phyloP scores from a whole-genome alignment of 2,797 vertebrate species.

The Acanthurus leucopareius region DNA sequence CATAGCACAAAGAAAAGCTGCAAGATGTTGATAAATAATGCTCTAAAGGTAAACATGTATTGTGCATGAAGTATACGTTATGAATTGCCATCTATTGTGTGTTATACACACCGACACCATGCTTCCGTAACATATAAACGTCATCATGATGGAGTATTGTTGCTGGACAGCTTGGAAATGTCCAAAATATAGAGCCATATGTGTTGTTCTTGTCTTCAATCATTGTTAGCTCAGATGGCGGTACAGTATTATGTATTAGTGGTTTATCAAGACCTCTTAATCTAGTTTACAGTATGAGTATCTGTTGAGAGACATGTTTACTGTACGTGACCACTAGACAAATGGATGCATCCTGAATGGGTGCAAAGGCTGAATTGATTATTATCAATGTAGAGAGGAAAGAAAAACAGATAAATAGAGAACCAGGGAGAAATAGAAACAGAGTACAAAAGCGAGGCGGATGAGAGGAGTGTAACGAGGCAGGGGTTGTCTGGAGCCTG shows the following conservation, averaged over 20 bases:
- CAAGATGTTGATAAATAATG: neutral
- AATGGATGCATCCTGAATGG: conserved; percentile 28
- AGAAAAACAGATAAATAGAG: conserved; percentile 15
- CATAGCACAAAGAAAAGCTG: neutral
- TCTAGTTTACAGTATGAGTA: neutral
- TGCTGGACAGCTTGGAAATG: neutral
- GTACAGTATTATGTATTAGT: neutral
- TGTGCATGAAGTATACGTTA: neutral
- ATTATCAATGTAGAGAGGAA: conserved; percentile 32
- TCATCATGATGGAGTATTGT: neutral
- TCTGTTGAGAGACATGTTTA: conserved; percentile 14
- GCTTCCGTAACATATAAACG: neutral
- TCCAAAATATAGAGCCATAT: neutral
- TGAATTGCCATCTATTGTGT: neutral
- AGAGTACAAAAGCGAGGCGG: conserved; percentile 48
- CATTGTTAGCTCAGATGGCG: conserved; percentile 8
- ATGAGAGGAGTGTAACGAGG: conserved; percentile 54
- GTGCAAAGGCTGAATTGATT: conserved; percentile 17
- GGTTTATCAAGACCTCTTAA: conserved; percentile 6
- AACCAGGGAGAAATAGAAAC: conserved; percentile 28
- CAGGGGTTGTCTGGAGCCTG: conserved; percentile 66
- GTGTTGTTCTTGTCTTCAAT: neutral
- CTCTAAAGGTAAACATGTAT: neutral
- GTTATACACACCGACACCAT: neutral
- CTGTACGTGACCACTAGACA: conserved; percentile 15